These are phyloP conservation scores for Laupala kohalensis DNA, from an alignment of 1,140 invertebrate genomes.

Conservation along the genomic window DNA sequence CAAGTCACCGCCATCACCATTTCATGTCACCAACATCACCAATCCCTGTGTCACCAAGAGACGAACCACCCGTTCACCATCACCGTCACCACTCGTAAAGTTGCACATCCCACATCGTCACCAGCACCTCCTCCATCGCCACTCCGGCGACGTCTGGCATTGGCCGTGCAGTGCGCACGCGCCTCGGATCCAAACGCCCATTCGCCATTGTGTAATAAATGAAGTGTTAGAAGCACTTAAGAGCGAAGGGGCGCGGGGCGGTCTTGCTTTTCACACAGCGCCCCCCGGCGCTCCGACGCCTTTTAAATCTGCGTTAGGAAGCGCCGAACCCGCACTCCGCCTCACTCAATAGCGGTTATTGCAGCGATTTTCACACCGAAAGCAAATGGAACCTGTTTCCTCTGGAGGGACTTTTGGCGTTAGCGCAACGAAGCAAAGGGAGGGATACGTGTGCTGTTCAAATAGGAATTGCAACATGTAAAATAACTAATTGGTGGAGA, in stretches of 20 bases:
- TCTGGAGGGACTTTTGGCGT: no score
- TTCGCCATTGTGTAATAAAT: slow-evolving; percentile 8
- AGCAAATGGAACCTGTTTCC: background rate
- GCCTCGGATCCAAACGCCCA: background rate
- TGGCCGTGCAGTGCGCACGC: background rate
- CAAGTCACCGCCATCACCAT: no score
- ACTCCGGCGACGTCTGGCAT: background rate
- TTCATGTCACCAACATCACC: no score
- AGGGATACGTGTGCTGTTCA: no score
- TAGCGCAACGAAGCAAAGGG: no score
- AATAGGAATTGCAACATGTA: no score
- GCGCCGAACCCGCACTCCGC: background rate
- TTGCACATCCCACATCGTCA: no score
- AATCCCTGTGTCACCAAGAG: no score
- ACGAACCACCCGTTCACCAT: no score
- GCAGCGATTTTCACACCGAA: background rate
- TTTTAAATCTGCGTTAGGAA: background rate
- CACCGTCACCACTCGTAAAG: no score
- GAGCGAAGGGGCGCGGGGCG: slow-evolving; percentile 1
- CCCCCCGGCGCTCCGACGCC: background rate
- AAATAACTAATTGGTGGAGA: no score
- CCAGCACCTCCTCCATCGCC: background rate
- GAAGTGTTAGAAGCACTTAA: slow-evolving; percentile 1
- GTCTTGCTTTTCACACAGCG: background rate
- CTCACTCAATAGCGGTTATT: background rate